A percentile compares a stretch with the other conserved stretches of the same genome.
These are phyloP conservation scores for Sander vitreus DNA, from an alignment of 2,113 vertebrate species.

Conservation along the genomic window DNA sequence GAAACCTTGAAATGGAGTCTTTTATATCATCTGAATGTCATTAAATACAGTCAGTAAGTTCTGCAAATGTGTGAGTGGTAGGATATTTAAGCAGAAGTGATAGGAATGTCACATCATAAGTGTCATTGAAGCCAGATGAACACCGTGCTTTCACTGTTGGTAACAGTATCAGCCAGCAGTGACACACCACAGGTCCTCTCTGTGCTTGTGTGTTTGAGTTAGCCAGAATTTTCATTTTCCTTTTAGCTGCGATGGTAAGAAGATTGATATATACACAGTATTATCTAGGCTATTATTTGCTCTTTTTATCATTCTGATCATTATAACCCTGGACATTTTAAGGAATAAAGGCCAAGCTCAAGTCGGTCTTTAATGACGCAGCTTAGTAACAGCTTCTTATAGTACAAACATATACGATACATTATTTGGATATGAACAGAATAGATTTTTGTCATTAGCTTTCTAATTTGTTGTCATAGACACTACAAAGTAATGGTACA, in stretches of 20 bases:
- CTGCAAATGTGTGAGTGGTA: conserved; percentile 44
- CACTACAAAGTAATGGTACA: background rate
- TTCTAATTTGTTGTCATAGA: background rate
- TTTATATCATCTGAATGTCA: conserved; percentile 55
- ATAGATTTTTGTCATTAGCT: background rate
- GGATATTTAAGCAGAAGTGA: conserved; percentile 44
- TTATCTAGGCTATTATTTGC: background rate
- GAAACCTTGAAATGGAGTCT: conserved; percentile 47
- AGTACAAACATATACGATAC: background rate
- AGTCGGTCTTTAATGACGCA: background rate
- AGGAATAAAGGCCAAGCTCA: background rate
- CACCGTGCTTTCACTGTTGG: conserved; percentile 26
- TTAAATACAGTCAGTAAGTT: conserved; percentile 31
- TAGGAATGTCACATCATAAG: conserved; percentile 35
- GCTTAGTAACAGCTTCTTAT: background rate
- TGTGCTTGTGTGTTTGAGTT: conserved; percentile 3
- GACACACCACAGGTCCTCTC: conserved; percentile 20
- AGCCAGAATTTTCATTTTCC: background rate
- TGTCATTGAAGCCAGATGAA: conserved; percentile 14
- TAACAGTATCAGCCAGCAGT: conserved; percentile 32
- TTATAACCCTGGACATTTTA: background rate
- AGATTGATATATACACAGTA: background rate
- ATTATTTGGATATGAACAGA: background rate
- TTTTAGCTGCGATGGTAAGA: background rate
- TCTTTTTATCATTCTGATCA: background rate